phyloP scores from a whole-genome alignment of 2,797 vertebrate species.

The Muraenolepis orangiensis region DNA sequence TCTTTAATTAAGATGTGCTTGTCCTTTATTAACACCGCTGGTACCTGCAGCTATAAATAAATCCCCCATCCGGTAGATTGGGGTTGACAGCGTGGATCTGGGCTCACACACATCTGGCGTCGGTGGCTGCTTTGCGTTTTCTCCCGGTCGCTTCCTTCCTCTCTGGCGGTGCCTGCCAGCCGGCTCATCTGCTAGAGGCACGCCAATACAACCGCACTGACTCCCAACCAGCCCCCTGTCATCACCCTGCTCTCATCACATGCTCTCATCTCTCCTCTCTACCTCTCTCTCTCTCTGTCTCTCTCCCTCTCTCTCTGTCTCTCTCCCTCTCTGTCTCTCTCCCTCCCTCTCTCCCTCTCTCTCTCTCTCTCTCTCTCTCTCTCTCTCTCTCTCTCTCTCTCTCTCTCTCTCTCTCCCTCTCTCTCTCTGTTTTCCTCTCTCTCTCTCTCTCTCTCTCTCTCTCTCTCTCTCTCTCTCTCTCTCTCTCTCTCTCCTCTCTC shows the following conservation, averaged over 20 bases:
- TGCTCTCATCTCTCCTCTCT: conserved; percentile 16
- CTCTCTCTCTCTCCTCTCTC: conserved; percentile 14
- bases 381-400: not conserved
- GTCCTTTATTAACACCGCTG: not conserved
- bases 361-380: not conserved
- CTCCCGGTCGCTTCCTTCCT: conserved; percentile 24
- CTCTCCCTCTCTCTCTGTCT: conserved; percentile 10
- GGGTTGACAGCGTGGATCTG: conserved; percentile 15
- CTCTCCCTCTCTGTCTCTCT: not conserved
- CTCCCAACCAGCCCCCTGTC: not conserved
- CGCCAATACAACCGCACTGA: conserved; percentile 16
- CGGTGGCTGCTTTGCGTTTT: conserved; percentile 22
- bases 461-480: conserved; percentile 14
- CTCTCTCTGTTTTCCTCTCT: not conserved
- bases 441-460: conserved; percentile 8
- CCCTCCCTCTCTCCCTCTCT: conserved; percentile 6
- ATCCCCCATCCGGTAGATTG: not conserved
- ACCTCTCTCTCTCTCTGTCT: conserved; percentile 11
- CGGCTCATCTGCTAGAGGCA: conserved; percentile 33
- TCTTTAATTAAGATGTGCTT: not conserved
- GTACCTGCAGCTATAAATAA: not conserved
- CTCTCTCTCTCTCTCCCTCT: not conserved
- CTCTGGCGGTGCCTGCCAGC: conserved; percentile 25
- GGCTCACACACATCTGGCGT: conserved; percentile 30
- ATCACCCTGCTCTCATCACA: conserved; percentile 27